Conservation (phyloP, 1,140 invertebrate species). For the Zaprionus kolodkinae region DNA sequence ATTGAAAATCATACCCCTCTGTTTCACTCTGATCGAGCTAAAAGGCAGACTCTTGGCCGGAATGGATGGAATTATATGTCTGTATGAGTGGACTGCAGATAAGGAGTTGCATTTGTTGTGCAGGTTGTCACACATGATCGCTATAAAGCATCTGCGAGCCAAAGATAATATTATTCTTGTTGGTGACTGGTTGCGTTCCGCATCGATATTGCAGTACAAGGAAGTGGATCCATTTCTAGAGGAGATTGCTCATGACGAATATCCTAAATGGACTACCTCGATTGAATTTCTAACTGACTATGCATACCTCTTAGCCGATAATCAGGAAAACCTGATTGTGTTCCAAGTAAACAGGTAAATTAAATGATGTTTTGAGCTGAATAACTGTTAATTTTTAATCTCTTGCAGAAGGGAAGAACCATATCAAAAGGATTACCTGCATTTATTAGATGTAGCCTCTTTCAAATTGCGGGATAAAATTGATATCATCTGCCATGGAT, state of each 20-base stretch:
- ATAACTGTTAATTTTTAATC: no score
- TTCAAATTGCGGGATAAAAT: constrained; percentile 99
- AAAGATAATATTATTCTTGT: constrained; percentile 98
- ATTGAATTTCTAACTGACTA: constrained; percentile 99
- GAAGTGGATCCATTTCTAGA: constrained; percentile 98
- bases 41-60: constrained; percentile 97
- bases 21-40: constrained; percentile 95
- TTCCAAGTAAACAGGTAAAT: constrained; percentile 95
- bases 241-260: constrained; percentile 97
- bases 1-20: constrained; percentile 98
- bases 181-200: constrained; percentile 98
- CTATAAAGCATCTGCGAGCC: constrained; percentile 96
- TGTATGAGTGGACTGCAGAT: constrained; percentile 99
- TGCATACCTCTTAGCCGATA: constrained; percentile 97
- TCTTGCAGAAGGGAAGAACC: constrained; percentile 92
- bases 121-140: constrained; percentile 98
- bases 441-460: constrained; percentile 96
- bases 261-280: constrained; percentile 99
- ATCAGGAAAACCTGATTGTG: constrained; percentile 97
- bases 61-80: constrained; percentile 97
- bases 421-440: constrained; percentile 87
- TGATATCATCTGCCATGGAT: constrained; percentile 98
- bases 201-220: constrained; percentile 97
- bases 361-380: constrained; percentile 78
- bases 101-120: constrained; percentile 98